Evolutionary conservation across 2,797 vertebrate genomes (phyloP).

Genomic region (Echeneis naucrates): DNA sequence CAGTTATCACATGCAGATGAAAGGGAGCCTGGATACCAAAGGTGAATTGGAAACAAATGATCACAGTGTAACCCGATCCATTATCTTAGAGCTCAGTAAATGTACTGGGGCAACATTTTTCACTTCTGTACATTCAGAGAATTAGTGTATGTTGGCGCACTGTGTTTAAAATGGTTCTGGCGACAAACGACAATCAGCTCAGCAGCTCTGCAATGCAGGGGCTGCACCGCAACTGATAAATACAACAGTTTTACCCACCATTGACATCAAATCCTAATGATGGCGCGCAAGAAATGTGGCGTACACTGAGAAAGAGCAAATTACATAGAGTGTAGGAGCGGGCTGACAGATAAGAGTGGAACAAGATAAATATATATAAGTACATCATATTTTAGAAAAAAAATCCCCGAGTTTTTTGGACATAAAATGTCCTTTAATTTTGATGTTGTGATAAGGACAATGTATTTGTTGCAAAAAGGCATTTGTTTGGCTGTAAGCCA

Average conservation of each 20-base stretch:
- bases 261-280: conserved; percentile 32
- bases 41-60: conserved; percentile 26
- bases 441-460: neutral
- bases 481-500: conserved; percentile 11
- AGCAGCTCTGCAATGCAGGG: conserved; percentile 39
- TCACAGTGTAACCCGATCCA: conserved; percentile 13
- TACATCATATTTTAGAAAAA: conserved; percentile 19
- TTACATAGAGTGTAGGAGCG: conserved; percentile 12
- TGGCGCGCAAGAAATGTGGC: neutral
- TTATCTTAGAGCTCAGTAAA: conserved; percentile 21
- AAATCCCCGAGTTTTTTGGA: conserved; percentile 7
- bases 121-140: conserved; percentile 9
- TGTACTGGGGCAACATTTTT: conserved; percentile 22
- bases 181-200: conserved; percentile 33
- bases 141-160: conserved; percentile 6
- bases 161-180: conserved; percentile 30
- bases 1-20: conserved; percentile 4
- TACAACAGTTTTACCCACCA: conserved; percentile 25
- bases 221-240: conserved; percentile 38
- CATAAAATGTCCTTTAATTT: conserved; percentile 15
- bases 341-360: conserved; percentile 31
- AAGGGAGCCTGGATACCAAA: conserved; percentile 1
- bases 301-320: conserved; percentile 26
- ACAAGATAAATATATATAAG: conserved; percentile 22
- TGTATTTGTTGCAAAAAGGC: neutral